Conservation (phyloP, 2,113 vertebrate genomes). For the Romanogobio albipinnatus region DNA sequence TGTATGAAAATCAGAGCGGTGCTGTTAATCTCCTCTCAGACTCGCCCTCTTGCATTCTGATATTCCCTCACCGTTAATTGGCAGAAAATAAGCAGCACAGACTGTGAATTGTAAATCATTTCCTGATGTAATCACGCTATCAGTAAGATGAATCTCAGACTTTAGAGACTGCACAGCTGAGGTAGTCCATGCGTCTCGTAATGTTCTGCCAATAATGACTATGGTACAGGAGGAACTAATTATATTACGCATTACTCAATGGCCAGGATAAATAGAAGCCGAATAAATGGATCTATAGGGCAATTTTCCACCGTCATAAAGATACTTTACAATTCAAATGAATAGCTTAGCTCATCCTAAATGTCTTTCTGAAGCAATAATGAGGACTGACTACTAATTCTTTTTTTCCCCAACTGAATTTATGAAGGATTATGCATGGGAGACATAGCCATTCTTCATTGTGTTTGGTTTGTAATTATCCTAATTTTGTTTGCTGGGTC, state of each 20-base stretch:
- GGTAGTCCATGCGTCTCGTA: constrained; percentile 54
- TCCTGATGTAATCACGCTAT: constrained; percentile 56
- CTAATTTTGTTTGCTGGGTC: constrained; percentile 62
- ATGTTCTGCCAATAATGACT: constrained; percentile 63
- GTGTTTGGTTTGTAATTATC: constrained; percentile 61
- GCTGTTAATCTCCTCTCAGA: constrained; percentile 19
- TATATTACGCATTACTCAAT: constrained; percentile 64
- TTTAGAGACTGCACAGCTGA: constrained; percentile 35
- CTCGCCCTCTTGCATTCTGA: constrained; percentile 24
- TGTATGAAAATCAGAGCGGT: neutral
- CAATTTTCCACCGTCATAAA: constrained; percentile 45
- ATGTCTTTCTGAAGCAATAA: constrained; percentile 44
- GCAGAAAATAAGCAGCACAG: constrained; percentile 57
- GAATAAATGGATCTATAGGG: constrained; percentile 15
- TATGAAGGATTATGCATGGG: constrained; percentile 44
- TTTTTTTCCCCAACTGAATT: constrained; percentile 38
- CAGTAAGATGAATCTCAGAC: constrained; percentile 54
- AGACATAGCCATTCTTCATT: constrained; percentile 53
- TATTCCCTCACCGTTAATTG: constrained; percentile 53
- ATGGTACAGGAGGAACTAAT: constrained; percentile 61
- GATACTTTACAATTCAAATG: constrained; percentile 35
- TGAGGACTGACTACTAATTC: constrained; percentile 30
- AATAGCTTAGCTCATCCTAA: constrained; percentile 38
- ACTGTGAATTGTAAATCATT: constrained; percentile 61
- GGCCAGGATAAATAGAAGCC: constrained; percentile 57